phyloP scores from a whole-genome alignment of 2,888 invertebrate genomes.

The Lamproptera curius region DNA sequence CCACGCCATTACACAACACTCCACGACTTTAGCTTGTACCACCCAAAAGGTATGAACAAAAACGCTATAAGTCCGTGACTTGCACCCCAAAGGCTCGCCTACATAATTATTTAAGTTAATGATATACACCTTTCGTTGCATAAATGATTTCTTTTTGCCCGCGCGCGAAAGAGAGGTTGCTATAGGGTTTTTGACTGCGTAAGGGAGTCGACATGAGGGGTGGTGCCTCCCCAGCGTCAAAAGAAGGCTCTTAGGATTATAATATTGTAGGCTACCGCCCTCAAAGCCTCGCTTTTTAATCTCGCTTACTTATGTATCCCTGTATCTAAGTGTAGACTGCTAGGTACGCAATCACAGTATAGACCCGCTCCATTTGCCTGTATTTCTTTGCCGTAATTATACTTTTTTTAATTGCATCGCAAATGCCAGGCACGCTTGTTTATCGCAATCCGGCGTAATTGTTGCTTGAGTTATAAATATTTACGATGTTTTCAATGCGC shows the following conservation, averaged over 20 bases:
- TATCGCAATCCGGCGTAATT: too few species aligned
- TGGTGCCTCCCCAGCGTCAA: constrained; percentile 44
- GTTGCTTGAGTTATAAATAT: too few species aligned
- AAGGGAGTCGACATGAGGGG: constrained; percentile 35
- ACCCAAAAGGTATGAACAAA: constrained; percentile 31
- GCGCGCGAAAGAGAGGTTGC: constrained; percentile 34
- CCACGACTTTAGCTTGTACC: too few species aligned
- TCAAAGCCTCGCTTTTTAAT: constrained; percentile 58
- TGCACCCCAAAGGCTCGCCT: constrained; percentile 37
- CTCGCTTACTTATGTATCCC: constrained; percentile 53
- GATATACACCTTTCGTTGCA: constrained; percentile 65
- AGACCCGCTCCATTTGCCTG: neutral
- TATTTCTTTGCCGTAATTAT: neutral
- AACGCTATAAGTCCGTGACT: constrained; percentile 33
- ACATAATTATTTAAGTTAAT: constrained; percentile 75
- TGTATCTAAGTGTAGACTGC: constrained; percentile 11
- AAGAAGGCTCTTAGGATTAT: constrained; percentile 39
- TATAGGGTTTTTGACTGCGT: constrained; percentile 29
- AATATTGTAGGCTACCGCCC: constrained; percentile 43
- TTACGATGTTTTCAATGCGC: too few species aligned
- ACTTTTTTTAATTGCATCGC: constrained; percentile 1
- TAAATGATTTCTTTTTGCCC: constrained; percentile 62
- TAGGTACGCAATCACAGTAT: constrained; percentile 1
- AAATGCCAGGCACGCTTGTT: too few species aligned
- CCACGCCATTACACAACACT: constrained; percentile 70